Conservation (phyloP, 1,140 invertebrate species). For the Eriosoma lanigerum region DNA sequence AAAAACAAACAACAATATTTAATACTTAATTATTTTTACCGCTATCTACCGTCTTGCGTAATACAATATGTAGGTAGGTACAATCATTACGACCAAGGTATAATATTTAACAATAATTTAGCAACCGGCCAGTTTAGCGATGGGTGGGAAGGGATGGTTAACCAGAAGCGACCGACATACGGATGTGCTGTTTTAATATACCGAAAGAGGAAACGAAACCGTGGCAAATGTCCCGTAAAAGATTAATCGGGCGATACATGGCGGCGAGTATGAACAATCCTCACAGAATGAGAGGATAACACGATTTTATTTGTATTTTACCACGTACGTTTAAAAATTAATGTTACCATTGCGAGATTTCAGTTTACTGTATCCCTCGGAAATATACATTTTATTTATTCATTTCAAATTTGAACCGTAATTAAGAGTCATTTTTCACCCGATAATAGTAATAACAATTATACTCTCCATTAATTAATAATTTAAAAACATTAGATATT, state of each 20-base stretch:
- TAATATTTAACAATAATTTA: conserved; percentile 27
- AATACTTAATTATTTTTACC: no score
- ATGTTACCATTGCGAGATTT: background rate
- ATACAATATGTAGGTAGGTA: background rate
- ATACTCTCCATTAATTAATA: no score
- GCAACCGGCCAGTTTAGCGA: background rate
- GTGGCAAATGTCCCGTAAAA: conserved; percentile 49
- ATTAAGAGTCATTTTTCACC: conserved; percentile 44
- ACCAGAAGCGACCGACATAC: background rate
- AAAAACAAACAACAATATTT: no score
- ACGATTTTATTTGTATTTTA: background rate
- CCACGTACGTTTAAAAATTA: background rate
- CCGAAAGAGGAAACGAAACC: conserved; percentile 38
- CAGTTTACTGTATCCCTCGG: background rate
- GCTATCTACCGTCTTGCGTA: background rate
- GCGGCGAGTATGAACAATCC: background rate
- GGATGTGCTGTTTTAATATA: conserved; percentile 34
- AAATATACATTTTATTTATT: background rate
- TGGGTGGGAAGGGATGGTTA: background rate
- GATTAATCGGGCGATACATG: conserved; percentile 43
- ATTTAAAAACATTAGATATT: no score
- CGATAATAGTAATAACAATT: no score
- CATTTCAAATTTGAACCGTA: background rate
- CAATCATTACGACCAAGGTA: conserved; percentile 1
- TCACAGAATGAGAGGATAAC: background rate